Base-by-base conservation (phyloP, 30 jellyfish, hydroid and myxozoan genomes). In the Pelagia noctiluca region DNA sequence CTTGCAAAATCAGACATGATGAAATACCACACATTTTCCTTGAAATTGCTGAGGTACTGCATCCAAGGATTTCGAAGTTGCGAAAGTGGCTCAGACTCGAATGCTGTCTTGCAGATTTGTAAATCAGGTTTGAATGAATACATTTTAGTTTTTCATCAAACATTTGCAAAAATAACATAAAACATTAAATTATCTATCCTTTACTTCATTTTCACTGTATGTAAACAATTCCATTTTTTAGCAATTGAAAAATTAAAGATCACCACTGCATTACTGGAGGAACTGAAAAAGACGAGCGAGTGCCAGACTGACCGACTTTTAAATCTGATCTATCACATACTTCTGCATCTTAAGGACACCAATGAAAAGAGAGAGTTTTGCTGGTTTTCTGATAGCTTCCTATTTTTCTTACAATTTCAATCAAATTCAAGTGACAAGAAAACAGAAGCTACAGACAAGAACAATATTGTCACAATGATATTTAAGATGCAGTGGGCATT, bases 401-500 rank as follows among this genome's bases (percentile, higher is more conserved):
- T 67, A 24, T 18, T 24, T 24, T 68, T 82, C 63, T 60, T 61
- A 33, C 54, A 70, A 31, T 61, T 70, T 2, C 84, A 69, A 30
- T 19, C 26, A 10, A 19, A 52, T 4, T 52, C 34, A 21, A 22
- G 38, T 10, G 22, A 13, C 31, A 13, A 32, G 10, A 61, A 61
- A 0, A 37, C 28, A 22, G 23, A 35, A 7, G 89, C 37, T 19
- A 30, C 16, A 24, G 92, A 82, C 33, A 53, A 26, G 0, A 35
- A 42, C 3, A 69, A 53, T 30, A 82, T 82, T 0, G 50, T 16
- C 47, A 74, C 63, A 42, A 82, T 68, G 36, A 42, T 82, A 35
- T 82, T 82, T 82, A 86, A 82, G 46, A 82, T 82, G 80, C 92
- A 82, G 35, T 82, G 92, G 92, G 62, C 76, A 36, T 31, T 69